Evolutionary conservation across 2,113 vertebrate species (phyloP).

Genomic region (Nestor notabilis): DNA sequence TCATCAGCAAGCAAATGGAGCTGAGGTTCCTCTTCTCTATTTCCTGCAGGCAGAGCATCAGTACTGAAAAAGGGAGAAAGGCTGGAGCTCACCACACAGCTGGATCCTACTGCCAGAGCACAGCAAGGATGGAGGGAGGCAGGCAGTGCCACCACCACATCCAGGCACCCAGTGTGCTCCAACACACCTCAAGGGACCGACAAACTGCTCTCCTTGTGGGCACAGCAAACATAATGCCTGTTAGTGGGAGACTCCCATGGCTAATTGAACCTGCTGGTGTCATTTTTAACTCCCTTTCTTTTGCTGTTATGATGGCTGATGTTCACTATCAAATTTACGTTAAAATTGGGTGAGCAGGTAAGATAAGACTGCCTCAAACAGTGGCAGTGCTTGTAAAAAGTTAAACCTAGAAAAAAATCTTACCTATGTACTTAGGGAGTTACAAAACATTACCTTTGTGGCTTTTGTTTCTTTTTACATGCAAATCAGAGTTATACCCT

Average conservation of each 20-base stretch:
- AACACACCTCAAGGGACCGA: background rate
- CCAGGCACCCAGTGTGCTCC: rapidly evolving
- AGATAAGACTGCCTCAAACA: background rate
- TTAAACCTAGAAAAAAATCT: background rate
- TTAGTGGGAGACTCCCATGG: background rate
- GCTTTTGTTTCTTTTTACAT: background rate
- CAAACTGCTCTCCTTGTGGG: background rate
- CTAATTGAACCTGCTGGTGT: background rate
- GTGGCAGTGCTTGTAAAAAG: background rate
- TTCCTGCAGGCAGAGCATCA: background rate
- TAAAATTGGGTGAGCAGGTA: background rate
- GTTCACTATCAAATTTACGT: background rate
- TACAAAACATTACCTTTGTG: background rate
- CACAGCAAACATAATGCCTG: rapidly evolving
- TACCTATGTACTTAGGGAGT: background rate
- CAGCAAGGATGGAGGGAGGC: background rate
- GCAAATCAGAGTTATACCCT: background rate
- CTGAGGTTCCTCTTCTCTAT: background rate
- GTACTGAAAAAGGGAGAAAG: background rate
- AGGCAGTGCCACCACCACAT: rapidly evolving
- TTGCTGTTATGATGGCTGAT: background rate
- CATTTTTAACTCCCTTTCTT: background rate
- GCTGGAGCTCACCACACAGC: background rate
- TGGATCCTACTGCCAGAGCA: background rate
- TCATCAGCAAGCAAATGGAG: background rate